phyloP scores from a whole-genome alignment of 1,140 invertebrate genomes.

The Drosophila arizonae region DNA sequence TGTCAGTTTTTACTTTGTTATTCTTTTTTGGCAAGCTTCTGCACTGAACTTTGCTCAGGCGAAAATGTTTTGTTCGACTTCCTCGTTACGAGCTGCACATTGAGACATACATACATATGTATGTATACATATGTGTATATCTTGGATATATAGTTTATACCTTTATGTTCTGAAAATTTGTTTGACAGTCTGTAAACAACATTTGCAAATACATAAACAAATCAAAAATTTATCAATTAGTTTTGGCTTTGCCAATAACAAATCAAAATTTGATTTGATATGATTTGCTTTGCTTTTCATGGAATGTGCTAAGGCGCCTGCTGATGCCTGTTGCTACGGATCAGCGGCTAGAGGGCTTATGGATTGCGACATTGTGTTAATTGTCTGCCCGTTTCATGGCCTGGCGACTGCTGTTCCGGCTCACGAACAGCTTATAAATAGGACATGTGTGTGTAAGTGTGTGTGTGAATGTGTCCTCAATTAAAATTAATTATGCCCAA shows the following conservation, averaged over 20 bases:
- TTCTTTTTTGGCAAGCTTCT: conserved; percentile 13
- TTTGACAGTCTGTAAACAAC: conserved; percentile 44
- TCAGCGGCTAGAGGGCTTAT: conserved; percentile 12
- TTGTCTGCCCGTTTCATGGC: conserved; percentile 27
- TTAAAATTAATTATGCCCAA: conserved; percentile 82
- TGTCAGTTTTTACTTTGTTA: not conserved
- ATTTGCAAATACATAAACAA: conserved; percentile 38
- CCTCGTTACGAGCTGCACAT: conserved; percentile 19
- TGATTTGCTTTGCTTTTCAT: not conserved
- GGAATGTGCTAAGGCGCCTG: conserved; percentile 1
- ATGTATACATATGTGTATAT: not conserved
- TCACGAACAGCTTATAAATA: conserved; percentile 29
- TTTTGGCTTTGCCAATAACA: conserved; percentile 38
- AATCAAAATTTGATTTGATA: conserved; percentile 29
- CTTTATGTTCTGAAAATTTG: conserved; percentile 23
- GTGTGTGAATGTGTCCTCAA: conserved; percentile 64
- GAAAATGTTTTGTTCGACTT: conserved; percentile 23
- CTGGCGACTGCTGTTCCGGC: conserved; percentile 31
- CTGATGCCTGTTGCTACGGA: not conserved
- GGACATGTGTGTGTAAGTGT: conserved; percentile 19
- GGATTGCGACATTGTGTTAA: conserved; percentile 25
- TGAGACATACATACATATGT: conserved; percentile 8
- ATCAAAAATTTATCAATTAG: conserved; percentile 51
- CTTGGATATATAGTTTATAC: conserved; percentile 24
- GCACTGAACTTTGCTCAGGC: conserved; percentile 28